These are phyloP conservation scores for Bombus sylvicola DNA, from an alignment of 1,140 invertebrate genomes.

Conservation along the genomic window DNA sequence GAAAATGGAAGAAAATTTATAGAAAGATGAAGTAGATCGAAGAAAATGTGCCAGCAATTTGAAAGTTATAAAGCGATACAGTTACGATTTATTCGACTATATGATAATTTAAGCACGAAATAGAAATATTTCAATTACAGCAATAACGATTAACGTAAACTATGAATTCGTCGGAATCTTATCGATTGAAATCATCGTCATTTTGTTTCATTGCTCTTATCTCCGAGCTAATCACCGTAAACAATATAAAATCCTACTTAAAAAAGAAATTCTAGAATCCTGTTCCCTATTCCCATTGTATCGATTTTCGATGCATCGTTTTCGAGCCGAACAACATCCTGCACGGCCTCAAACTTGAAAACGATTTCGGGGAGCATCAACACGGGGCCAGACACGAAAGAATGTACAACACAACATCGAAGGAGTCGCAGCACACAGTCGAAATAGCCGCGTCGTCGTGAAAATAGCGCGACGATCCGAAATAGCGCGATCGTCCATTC, in stretches of 20 bases:
- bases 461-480: conserved; percentile 9
- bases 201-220: too few species aligned
- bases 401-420: background rate
- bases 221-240: too few species aligned
- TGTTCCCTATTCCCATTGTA: background rate
- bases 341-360: background rate
- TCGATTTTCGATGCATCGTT: background rate
- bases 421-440: background rate
- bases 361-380: background rate
- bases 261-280: background rate
- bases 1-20: too few species aligned
- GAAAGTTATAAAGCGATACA: too few species aligned
- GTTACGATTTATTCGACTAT: too few species aligned
- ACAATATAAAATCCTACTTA: background rate
- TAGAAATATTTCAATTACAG: too few species aligned
- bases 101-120: too few species aligned
- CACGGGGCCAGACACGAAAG: background rate
- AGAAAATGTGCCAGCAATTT: too few species aligned
- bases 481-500: background rate
- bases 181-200: too few species aligned
- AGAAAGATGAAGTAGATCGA: too few species aligned
- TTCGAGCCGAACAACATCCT: background rate
- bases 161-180: too few species aligned
- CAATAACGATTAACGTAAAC: too few species aligned
- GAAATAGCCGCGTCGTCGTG: background rate